Conservation (phyloP, 2,888 invertebrate species). For the Hirtodrosophila alboralis region DNA sequence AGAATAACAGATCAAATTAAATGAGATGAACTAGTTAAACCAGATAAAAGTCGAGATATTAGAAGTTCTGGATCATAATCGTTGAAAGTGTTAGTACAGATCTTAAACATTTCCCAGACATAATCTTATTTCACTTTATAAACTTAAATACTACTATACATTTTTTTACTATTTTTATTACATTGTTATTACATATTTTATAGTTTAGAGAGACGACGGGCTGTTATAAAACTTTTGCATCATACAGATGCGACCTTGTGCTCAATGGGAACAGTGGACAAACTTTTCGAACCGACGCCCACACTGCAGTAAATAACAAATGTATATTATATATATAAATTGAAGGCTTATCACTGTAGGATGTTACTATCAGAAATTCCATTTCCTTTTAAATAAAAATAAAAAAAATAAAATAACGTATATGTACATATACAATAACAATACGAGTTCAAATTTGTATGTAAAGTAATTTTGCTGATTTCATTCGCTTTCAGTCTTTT, state of each 20-base stretch:
- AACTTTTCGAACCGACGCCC: constrained; percentile 35
- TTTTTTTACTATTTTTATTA: too few species aligned
- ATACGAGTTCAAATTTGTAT: constrained; percentile 37
- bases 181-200: too few species aligned
- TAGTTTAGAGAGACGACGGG: constrained; percentile 1
- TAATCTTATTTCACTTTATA: neutral
- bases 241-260: constrained; percentile 45
- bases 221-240: constrained; percentile 17
- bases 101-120: too few species aligned
- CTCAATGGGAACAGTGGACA: constrained; percentile 32
- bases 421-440: constrained; percentile 22
- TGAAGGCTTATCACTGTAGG: constrained; percentile 41
- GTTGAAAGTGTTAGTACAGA: too few species aligned
- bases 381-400: too few species aligned
- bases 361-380: constrained; percentile 49
- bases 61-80: neutral
- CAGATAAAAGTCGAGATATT: too few species aligned
- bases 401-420: constrained; percentile 13
- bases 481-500: constrained; percentile 24
- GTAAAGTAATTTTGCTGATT: constrained; percentile 27
- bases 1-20: neutral
- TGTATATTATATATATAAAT: constrained; percentile 7
- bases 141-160: too few species aligned
- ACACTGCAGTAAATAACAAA: constrained; percentile 17
- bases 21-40: too few species aligned